Evolutionary conservation across 2,113 vertebrate genomes (phyloP), one percentile per base, ranked within the genome.

Genomic region (Actenoides hombroni): DNA sequence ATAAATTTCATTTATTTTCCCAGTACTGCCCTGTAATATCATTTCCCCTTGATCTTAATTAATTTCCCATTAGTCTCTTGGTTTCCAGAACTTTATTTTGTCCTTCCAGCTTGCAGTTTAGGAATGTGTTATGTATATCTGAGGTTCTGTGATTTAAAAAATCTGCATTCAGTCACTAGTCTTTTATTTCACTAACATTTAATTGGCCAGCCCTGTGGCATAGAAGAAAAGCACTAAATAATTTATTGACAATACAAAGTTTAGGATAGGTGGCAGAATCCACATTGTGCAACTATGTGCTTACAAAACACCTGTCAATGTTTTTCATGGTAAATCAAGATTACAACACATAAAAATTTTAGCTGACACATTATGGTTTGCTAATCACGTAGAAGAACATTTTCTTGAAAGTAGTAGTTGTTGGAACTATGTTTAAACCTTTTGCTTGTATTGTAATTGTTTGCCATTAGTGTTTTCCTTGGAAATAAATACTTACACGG

Each of bases 1-100:
- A 40, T 70, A 77, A 88, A 90, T 83, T 88, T 75, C 1, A 71
- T 95, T 93, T 83, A 17, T 75, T 95, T 96, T 70, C 18, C 71
- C 13, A 57, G 3, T 16, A 51, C 6, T 77, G 11, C 7, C 19
- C 28, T 5, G 0, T 86, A 93, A 80, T 53, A 86, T 0, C 20
- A 87, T 94, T 90, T 91, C 10, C 4, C 3, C 25, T 68, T 69
- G 23, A 69, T 88, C 33, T 64, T 90, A 93, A 91, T 42, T 87
- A 3, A 53, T 88, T 88, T 95, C 8, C 39, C 14, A 37, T 82
- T 90, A 76, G 59, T 90, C 15, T 92, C 16, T 68, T 84, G 40
- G 31, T 49, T 94, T 96, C 21, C 39, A 92, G 8, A 80, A 77
- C 14, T 65, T 83, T 57, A 42, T 93, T 95, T 90, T 83, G 28